Conservation (phyloP, 2,797 vertebrate genomes). For the Philypnodon macrostomus region DNA sequence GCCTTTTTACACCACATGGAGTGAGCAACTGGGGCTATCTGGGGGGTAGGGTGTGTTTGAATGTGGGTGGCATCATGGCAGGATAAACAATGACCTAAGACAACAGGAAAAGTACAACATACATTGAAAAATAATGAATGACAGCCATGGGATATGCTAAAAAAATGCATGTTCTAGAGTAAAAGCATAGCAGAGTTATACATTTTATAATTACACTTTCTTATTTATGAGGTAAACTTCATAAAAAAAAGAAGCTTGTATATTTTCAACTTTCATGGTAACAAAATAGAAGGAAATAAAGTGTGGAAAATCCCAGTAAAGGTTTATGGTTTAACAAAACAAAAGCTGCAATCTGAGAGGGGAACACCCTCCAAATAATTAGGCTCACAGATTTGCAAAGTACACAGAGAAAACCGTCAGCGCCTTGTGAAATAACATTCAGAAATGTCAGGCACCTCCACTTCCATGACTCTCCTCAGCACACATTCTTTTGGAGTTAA, state of each 20-base stretch:
- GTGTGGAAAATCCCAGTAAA: not conserved
- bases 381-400: not conserved
- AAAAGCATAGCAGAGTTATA: no score
- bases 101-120: not conserved
- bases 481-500: constrained; percentile 25
- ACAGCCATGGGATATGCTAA: not conserved
- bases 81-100: constrained; percentile 2
- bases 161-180: no score
- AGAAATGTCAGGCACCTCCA: constrained; percentile 7
- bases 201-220: not conserved
- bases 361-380: not conserved
- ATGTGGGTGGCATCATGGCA: constrained; percentile 40
- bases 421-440: constrained; percentile 3
- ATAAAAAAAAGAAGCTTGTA: no score
- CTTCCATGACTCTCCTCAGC: not conserved
- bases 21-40: constrained; percentile 22
- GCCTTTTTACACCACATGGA: constrained; percentile 28
- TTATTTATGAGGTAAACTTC: not conserved
- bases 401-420: not conserved
- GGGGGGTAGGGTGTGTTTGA: constrained; percentile 19
- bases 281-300: not conserved
- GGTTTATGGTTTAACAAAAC: not conserved
- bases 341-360: not conserved
- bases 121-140: not conserved
- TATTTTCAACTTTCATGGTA: not conserved